Conservation (phyloP, 2,888 invertebrate species). For the Heteromyza rotundicornis region DNA sequence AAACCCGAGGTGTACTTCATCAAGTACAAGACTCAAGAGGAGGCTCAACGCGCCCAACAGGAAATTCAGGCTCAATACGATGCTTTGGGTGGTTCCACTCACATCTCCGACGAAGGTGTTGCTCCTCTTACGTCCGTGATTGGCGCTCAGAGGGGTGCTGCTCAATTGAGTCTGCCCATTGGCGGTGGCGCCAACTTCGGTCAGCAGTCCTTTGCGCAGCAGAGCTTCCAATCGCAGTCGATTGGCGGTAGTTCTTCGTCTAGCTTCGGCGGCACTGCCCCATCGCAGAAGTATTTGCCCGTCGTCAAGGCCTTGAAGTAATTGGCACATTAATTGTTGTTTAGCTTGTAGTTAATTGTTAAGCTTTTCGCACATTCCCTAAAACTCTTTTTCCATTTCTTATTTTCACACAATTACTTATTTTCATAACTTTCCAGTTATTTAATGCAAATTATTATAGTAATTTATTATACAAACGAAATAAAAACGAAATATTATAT, state of each 20-base stretch:
- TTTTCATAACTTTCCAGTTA: not conserved
- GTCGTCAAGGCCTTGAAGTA: constrained; percentile 44
- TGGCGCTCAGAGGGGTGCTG: constrained; percentile 34
- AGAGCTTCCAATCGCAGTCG: constrained; percentile 35
- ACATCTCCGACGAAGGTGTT: constrained; percentile 57
- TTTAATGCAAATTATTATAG: not conserved
- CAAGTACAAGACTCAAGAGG: constrained; percentile 61
- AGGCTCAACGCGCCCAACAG: constrained; percentile 57
- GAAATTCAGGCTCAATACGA: constrained; percentile 60
- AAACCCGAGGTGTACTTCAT: constrained; percentile 63
- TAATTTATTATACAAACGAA: constrained; percentile 11
- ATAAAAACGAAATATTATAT: not conserved
- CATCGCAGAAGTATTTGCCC: constrained; percentile 42
- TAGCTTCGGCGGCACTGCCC: constrained; percentile 23
- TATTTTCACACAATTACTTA: too few species aligned
- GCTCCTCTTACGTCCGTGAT: constrained; percentile 52
- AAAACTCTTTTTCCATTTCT: too few species aligned
- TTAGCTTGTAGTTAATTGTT: not conserved
- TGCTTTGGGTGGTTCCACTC: constrained; percentile 57
- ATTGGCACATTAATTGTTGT: not conserved
- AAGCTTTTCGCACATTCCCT: not conserved
- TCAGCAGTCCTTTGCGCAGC: constrained; percentile 31
- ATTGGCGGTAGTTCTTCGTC: constrained; percentile 9
- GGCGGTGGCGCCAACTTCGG: constrained; percentile 22
- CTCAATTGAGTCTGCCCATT: constrained; percentile 39